These are phyloP conservation scores for Leptoclinus maculatus DNA, from an alignment of 2,797 vertebrate species.

Conservation along the genomic window DNA sequence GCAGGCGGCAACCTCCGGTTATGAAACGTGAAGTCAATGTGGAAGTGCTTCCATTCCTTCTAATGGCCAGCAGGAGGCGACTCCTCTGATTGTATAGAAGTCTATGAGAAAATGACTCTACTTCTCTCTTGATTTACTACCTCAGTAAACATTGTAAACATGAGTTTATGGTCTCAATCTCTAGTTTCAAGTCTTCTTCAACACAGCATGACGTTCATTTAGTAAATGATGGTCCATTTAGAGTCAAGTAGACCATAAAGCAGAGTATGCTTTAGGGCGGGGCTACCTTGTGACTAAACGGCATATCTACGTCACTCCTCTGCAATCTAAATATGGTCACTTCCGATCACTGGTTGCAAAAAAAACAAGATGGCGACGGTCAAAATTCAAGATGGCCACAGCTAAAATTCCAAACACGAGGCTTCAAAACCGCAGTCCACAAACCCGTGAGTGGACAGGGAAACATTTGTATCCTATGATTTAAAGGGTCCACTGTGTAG, in stretches of 20 bases:
- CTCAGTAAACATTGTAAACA: background rate
- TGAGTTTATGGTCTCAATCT: background rate
- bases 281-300: no score
- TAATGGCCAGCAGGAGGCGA: background rate
- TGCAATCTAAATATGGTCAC: no score
- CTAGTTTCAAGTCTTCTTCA: background rate
- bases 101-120: background rate
- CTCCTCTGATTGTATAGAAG: background rate
- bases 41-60: no score
- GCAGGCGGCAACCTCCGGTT: no score
- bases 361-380: background rate
- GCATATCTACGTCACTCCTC: no score
- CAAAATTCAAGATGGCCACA: background rate
- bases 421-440: background rate
- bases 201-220: background rate
- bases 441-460: no score
- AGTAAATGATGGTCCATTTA: background rate
- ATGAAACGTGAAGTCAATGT: background rate
- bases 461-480: no score
- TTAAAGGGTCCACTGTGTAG: background rate
- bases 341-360: no score
- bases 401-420: background rate
- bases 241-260: no score
- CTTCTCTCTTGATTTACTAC: background rate
- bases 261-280: no score